These are phyloP conservation scores for Manacus vitellinus DNA, from an alignment of 2,113 vertebrate genomes.

Conservation along the genomic window DNA sequence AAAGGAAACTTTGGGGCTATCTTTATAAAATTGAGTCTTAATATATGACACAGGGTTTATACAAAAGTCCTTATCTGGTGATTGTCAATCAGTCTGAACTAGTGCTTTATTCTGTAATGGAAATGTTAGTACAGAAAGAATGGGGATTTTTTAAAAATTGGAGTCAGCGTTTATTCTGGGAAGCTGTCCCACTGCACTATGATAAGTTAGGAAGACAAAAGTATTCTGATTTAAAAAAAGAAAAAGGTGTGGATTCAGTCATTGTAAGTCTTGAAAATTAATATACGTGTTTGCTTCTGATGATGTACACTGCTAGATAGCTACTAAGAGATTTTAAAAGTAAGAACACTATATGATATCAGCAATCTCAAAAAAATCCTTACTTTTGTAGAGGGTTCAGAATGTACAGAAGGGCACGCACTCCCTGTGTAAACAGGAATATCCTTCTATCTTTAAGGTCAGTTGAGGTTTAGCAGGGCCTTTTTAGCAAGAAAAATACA, in stretches of 20 bases:
- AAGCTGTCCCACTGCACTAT: not conserved
- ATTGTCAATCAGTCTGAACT: not conserved
- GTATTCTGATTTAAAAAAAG: not conserved
- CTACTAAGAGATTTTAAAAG: not conserved
- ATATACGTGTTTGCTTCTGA: not conserved
- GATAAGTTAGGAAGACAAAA: not conserved
- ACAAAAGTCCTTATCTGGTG: not conserved
- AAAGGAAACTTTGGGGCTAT: not conserved
- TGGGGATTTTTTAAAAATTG: not conserved
- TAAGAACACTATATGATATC: not conserved
- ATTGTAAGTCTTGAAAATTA: not conserved
- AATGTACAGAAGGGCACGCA: not conserved
- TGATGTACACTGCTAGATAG: not conserved
- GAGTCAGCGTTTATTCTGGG: not conserved
- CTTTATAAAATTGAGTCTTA: not conserved
- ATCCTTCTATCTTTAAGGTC: not conserved
- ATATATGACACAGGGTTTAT: not conserved
- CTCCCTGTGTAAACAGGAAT: not conserved
- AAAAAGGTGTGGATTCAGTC: not conserved
- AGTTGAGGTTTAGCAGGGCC: not conserved
- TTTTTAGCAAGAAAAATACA: not conserved
- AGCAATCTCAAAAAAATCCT: not conserved
- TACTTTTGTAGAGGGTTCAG: not conserved
- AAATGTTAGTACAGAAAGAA: not conserved
- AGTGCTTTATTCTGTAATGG: not conserved